A percentile compares a stretch with the other conserved stretches of the same genome.
These are phyloP conservation scores for Tachysurus fulvidraco DNA, from an alignment of 2,113 vertebrate species.

Conservation along the genomic window DNA sequence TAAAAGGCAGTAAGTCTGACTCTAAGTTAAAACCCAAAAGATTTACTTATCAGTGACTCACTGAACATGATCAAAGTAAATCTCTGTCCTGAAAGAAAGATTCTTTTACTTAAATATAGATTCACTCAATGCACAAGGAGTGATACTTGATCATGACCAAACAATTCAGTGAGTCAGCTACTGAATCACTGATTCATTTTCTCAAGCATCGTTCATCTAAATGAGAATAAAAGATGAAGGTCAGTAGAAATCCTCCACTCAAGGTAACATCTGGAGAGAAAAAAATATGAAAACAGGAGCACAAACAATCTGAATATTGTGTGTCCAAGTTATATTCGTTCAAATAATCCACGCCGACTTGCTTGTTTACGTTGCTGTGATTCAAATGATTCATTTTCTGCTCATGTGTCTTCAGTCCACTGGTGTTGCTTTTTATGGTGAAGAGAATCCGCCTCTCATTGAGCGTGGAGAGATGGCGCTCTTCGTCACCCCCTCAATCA, in stretches of 20 bases:
- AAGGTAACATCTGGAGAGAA: background rate
- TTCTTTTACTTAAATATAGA: too few relatives aligned
- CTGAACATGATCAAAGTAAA: too few relatives aligned
- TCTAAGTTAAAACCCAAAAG: too few relatives aligned
- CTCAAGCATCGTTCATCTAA: too few relatives aligned
- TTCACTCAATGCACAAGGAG: too few relatives aligned
- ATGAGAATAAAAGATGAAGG: background rate
- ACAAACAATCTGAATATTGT: background rate
- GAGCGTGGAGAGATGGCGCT: slow-evolving; percentile 20
- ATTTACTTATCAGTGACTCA: too few relatives aligned
- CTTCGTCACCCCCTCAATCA: slow-evolving; percentile 51
- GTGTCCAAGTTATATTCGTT: background rate
- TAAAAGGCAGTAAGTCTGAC: too few relatives aligned
- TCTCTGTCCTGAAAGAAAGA: too few relatives aligned
- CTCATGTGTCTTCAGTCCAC: background rate
- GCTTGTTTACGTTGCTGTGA: background rate
- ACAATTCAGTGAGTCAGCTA: too few relatives aligned
- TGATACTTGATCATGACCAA: too few relatives aligned
- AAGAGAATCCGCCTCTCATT: slow-evolving; percentile 20
- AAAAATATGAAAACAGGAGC: background rate
- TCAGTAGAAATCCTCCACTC: too few relatives aligned
- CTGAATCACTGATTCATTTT: too few relatives aligned
- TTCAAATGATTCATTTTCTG: background rate
- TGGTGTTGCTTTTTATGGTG: background rate
- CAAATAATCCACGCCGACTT: background rate